Base-by-base conservation (phyloP, 1,140 invertebrate genomes). In the Pomacea maculata region DNA sequence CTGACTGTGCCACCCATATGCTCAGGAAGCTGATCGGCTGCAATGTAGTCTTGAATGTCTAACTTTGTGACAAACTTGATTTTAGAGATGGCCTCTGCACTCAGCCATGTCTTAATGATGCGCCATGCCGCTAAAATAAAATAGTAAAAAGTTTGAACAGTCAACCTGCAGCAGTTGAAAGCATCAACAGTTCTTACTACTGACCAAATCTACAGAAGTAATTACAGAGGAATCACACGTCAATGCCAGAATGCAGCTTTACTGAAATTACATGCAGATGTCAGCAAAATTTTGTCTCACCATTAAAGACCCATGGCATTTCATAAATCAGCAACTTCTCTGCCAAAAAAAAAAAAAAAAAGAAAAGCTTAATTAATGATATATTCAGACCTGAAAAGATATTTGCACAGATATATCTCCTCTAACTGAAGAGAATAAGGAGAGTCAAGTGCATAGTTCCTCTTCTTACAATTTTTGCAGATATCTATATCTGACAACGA, bases 281-380 rank as follows among this genome's bases (percentile, higher is more conserved):
- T 61, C 1, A 14, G 57, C 57, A 61, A 34, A 34, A 34, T 21
- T 55, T 29, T 34, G 25, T 85, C 85, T 93, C 92, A 96, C 95
- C 95, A 90, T 95, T 97, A 78, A 98, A 92, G 14, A 98, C 94
- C 97, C 97, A 99, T 9, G 97, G 96, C 95, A 99, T 96, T 90
- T 99, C 96, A 92, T 94, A 97, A 77, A 98, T 95, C 67, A 98
- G 92, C 82, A 99, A 96, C 88, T 97, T 97, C 89, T 97, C 98
- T 80, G 97, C 91, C 25, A 25, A 25, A 25, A 25, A 25, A 25
- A 25, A 25, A 25, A 25, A 25, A 83, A 84, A 73, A 74, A 81
- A 84, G 63, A 84, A 15, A 74, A 19, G 17, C 78, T 73, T 52
- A 73, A 82, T 21, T 75, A 52, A 73, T 71, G 34, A 25, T 25